These are phyloP conservation scores for Ictidomys tridecemlineatus DNA, from an alignment of 2,113 vertebrate species.

Conservation along the genomic window DNA sequence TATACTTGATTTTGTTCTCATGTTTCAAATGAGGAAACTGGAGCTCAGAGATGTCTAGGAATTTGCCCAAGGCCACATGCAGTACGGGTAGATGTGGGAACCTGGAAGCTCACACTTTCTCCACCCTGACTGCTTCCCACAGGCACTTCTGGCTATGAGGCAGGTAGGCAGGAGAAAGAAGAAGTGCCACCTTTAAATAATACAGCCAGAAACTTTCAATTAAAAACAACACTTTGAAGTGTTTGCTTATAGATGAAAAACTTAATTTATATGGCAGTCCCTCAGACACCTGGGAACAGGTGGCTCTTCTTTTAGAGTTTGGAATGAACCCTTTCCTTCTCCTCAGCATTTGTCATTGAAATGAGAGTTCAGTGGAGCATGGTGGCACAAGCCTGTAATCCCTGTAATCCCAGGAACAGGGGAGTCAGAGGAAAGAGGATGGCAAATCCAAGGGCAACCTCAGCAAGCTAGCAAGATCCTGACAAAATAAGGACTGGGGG, in stretches of 20 bases:
- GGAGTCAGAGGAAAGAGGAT: background rate
- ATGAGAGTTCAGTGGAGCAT: background rate
- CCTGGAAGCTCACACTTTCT: background rate
- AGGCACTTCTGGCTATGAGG: background rate
- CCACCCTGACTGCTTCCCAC: background rate
- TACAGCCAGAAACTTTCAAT: background rate
- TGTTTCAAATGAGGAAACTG: slow-evolving; percentile 43
- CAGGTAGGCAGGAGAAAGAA: slow-evolving; percentile 4
- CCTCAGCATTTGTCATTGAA: background rate
- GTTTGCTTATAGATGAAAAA: background rate
- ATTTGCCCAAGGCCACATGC: background rate
- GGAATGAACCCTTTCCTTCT: background rate
- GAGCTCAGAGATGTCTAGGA: background rate
- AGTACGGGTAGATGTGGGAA: background rate
- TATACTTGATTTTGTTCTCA: background rate
- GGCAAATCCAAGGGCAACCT: background rate
- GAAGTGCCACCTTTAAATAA: slow-evolving; percentile 8
- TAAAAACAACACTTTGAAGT: slow-evolving; percentile 57
- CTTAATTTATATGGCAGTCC: background rate
- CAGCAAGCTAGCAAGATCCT: background rate
- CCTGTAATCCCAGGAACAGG: background rate
- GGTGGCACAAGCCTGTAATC: background rate
- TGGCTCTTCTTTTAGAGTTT: background rate
- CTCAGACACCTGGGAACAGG: background rate
- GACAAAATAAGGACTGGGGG: background rate